These are phyloP conservation scores for Sebastes diaconus DNA, from an alignment of 2,797 vertebrate species.

Conservation along the genomic window DNA sequence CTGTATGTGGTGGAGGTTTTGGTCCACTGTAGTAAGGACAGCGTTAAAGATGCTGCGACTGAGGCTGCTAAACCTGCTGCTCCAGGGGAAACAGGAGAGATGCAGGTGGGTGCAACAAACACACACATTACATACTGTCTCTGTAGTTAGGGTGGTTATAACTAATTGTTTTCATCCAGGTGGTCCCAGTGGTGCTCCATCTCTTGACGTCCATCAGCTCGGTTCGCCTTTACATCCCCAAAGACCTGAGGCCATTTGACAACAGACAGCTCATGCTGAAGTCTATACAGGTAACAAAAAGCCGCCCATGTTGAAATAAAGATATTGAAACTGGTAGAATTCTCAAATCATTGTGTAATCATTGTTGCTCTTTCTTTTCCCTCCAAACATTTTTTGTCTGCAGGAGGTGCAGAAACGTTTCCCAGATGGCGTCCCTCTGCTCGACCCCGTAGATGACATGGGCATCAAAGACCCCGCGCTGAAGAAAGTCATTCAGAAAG, in stretches of 20 bases:
- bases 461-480: conserved; percentile 95
- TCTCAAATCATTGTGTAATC: neutral
- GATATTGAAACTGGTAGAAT: neutral
- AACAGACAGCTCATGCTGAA: conserved; percentile 95
- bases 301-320: neutral
- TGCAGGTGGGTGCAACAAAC: conserved; percentile 86
- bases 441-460: conserved; percentile 98
- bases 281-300: conserved; percentile 89
- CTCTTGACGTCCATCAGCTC: conserved; percentile 94
- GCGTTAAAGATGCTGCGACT: conserved; percentile 91
- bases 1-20: conserved; percentile 95
- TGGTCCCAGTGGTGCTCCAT: conserved; percentile 95
- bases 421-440: conserved; percentile 92
- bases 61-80: conserved; percentile 91
- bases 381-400: neutral
- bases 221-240: conserved; percentile 95
- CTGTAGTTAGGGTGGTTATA: neutral
- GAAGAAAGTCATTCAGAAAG: conserved; percentile 97
- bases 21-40: conserved; percentile 94
- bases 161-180: conserved; percentile 75
- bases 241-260: conserved; percentile 93
- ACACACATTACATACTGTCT: neutral
- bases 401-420: conserved; percentile 98
- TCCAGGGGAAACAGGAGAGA: conserved; percentile 92
- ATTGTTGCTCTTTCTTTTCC: neutral